Evolutionary conservation across 2,888 invertebrate genomes (phyloP).

Genomic region (Iphiclides podalirius): DNA sequence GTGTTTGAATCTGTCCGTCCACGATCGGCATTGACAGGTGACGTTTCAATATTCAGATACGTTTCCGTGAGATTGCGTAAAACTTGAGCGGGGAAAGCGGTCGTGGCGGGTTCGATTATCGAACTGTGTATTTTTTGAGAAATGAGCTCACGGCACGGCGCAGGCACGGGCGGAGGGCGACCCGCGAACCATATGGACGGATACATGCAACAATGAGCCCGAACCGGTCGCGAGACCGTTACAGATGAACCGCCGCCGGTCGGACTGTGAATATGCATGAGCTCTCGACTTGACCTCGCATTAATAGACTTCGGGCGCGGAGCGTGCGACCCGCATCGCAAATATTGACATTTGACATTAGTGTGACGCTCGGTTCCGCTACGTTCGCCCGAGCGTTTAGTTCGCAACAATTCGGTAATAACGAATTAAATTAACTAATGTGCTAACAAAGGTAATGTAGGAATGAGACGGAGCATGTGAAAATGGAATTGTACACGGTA

Average conservation of each 20-base stretch:
- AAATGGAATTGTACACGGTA: conserved; percentile 45
- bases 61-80: conserved; percentile 21
- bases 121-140: conserved; percentile 5
- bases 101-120: conserved; percentile 20
- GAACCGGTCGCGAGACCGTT: conserved; percentile 77
- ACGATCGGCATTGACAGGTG: conserved; percentile 9
- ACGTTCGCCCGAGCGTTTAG: conserved; percentile 24
- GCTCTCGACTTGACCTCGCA: conserved; percentile 72
- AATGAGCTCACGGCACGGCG: conserved; percentile 11
- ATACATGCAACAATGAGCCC: conserved; percentile 67
- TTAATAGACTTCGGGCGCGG: conserved; percentile 64
- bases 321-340: conserved; percentile 60
- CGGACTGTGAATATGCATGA: conserved; percentile 75
- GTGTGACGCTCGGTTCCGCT: conserved; percentile 40
- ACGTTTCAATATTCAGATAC: conserved; percentile 5
- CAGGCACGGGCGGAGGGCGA: conserved; percentile 27
- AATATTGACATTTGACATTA: conserved; percentile 59
- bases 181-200: conserved; percentile 51
- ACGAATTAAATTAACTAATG: neutral
- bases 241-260: conserved; percentile 69
- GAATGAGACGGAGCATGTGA: neutral
- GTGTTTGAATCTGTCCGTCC: neutral
- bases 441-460: too few species aligned
- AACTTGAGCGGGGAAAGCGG: conserved; percentile 23
- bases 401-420: neutral